phyloP scores from a whole-genome alignment of 2,888 invertebrate species.

The Bombylius discolor region DNA sequence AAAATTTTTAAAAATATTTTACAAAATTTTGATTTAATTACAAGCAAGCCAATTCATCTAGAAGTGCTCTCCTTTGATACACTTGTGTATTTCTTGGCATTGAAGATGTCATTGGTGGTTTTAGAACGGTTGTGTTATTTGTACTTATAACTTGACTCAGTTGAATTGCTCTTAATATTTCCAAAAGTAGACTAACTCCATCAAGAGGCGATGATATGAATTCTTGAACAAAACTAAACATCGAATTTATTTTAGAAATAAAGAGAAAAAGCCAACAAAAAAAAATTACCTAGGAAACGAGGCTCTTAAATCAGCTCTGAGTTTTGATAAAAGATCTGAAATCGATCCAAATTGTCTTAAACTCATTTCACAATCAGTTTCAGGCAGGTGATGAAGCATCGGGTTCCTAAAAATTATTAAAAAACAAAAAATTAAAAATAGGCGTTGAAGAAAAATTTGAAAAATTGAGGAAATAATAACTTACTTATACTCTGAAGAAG shows the following conservation, averaged over 20 bases:
- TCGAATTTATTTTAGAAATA: background rate
- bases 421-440: background rate
- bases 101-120: slow-evolving; percentile 21
- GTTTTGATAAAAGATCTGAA: slow-evolving; percentile 73
- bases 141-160: slow-evolving; percentile 56
- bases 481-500: slow-evolving; percentile 33
- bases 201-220: slow-evolving; percentile 79
- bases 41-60: slow-evolving; percentile 81
- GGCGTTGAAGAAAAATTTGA: background rate
- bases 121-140: slow-evolving; percentile 21
- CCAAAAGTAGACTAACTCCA: slow-evolving; percentile 71
- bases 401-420: slow-evolving; percentile 51
- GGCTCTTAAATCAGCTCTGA: slow-evolving; percentile 71
- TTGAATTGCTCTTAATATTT: slow-evolving; percentile 75
- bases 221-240: slow-evolving; percentile 76
- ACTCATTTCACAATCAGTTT: slow-evolving; percentile 66
- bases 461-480: slow-evolving; percentile 3
- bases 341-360: slow-evolving; percentile 75
- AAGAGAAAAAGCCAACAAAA: background rate
- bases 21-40: slow-evolving; percentile 23
- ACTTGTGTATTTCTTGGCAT: slow-evolving; percentile 48
- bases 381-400: slow-evolving; percentile 43
- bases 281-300: slow-evolving; percentile 70
- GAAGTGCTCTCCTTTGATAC: slow-evolving; percentile 56
- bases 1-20: background rate